These are phyloP conservation scores for Aphelenchoides besseyi DNA, from an alignment of 1,140 invertebrate species.

Conservation along the genomic window DNA sequence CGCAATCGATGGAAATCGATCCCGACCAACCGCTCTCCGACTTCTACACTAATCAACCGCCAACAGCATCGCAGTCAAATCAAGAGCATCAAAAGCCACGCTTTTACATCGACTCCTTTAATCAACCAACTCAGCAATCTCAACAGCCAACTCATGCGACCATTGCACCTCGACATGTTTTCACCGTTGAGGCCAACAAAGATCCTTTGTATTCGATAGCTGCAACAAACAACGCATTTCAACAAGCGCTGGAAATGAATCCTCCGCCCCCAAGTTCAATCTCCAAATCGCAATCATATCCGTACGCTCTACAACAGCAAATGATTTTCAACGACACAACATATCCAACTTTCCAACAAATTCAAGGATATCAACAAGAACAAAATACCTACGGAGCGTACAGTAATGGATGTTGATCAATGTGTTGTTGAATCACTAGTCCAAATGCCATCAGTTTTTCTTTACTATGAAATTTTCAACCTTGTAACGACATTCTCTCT, in stretches of 20 bases:
- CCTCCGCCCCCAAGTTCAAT: slow-evolving; percentile 7
- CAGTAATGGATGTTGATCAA: not conserved
- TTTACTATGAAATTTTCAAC: too few relatives aligned
- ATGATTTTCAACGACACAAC: not conserved
- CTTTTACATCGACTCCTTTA: slow-evolving; percentile 28
- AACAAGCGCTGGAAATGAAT: slow-evolving; percentile 13
- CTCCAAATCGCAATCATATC: slow-evolving; percentile 35
- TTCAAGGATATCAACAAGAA: not conserved
- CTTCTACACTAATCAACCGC: slow-evolving; percentile 12
- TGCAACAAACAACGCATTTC: not conserved
- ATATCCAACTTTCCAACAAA: not conserved
- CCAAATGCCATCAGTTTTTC: too few relatives aligned
- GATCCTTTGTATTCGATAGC: slow-evolving; percentile 20
- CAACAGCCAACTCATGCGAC: slow-evolving; percentile 3
- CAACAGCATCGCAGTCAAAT: not conserved
- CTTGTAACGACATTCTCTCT: too few relatives aligned
- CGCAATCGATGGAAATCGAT: slow-evolving; percentile 43
- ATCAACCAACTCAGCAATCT: not conserved
- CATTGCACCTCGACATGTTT: slow-evolving; percentile 20
- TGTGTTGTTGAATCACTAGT: too few relatives aligned
- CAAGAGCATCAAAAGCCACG: not conserved
- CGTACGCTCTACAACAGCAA: slow-evolving; percentile 22
- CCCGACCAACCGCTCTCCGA: slow-evolving; percentile 9
- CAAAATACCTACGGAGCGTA: not conserved
- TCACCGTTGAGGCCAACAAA: slow-evolving; percentile 28